A percentile compares a stretch with the other conserved stretches of the same genome.
phyloP scores from a whole-genome alignment of 2,888 invertebrate genomes.

The Caenorhabditis doughertyi region DNA sequence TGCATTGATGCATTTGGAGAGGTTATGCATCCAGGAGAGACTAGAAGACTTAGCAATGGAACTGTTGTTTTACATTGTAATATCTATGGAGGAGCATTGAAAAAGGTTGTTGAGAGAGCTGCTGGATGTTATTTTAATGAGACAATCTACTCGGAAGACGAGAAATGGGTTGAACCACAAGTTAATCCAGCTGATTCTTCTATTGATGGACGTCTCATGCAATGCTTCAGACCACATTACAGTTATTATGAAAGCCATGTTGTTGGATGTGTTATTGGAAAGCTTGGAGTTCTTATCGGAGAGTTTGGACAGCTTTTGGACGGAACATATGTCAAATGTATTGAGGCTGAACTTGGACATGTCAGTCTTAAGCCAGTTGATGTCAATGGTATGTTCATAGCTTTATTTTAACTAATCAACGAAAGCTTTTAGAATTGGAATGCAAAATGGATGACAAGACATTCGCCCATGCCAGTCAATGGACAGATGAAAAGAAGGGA shows the following conservation, averaged over 20 bases:
- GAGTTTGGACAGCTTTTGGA: slow-evolving; percentile 66
- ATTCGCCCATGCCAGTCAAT: slow-evolving; percentile 59
- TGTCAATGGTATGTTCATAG: slow-evolving; percentile 56
- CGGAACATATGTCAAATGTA: slow-evolving; percentile 68
- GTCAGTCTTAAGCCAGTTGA: slow-evolving; percentile 57
- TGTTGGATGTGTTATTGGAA: slow-evolving; percentile 72
- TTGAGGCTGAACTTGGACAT: slow-evolving; percentile 59
- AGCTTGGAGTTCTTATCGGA: slow-evolving; percentile 65
- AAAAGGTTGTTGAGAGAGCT: slow-evolving; percentile 71
- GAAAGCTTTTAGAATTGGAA: slow-evolving; percentile 65
- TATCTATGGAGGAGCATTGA: slow-evolving; percentile 70
- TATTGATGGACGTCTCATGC: slow-evolving; percentile 64
- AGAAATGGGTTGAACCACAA: slow-evolving; percentile 72
- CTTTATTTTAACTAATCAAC: not conserved
- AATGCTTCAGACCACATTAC: slow-evolving; percentile 76
- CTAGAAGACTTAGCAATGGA: slow-evolving; percentile 66
- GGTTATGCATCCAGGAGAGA: slow-evolving; percentile 70
- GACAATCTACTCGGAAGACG: slow-evolving; percentile 70
- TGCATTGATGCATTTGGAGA: slow-evolving; percentile 70
- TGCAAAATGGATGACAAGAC: slow-evolving; percentile 66
- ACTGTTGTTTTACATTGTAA: slow-evolving; percentile 72
- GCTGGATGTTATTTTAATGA: slow-evolving; percentile 75
- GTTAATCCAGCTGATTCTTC: slow-evolving; percentile 10
- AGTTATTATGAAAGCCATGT: slow-evolving; percentile 73
- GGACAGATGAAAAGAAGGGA: slow-evolving; percentile 61